These are phyloP conservation scores for Gambelia wislizenii DNA, from an alignment of 2,797 vertebrate species.

Conservation along the genomic window DNA sequence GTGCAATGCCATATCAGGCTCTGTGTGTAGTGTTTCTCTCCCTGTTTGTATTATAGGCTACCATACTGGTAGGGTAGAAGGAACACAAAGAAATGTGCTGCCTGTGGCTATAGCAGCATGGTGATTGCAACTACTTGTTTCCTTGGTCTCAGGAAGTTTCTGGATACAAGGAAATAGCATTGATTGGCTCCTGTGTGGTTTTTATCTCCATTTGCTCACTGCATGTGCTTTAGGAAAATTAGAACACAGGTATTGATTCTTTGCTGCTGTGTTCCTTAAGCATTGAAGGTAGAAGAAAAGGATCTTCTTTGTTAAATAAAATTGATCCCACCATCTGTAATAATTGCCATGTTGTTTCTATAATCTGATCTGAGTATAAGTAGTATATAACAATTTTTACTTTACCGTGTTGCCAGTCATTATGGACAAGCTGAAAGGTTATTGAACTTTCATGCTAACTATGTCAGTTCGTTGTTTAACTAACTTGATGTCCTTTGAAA, in stretches of 20 bases:
- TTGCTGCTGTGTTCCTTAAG: neutral
- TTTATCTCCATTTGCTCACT: neutral
- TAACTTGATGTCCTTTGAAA: constrained; percentile 63
- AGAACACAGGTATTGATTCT: neutral
- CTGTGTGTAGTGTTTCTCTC: neutral
- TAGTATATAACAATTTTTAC: neutral
- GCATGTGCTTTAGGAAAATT: neutral
- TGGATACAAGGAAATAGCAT: neutral
- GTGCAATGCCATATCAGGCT: neutral
- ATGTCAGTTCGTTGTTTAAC: constrained; percentile 30
- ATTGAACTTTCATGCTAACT: neutral
- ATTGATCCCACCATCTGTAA: neutral
- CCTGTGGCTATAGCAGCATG: neutral
- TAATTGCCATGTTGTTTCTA: neutral
- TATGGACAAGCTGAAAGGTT: constrained; percentile 26
- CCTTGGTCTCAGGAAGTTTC: neutral
- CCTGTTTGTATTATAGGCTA: neutral
- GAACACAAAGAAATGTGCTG: neutral
- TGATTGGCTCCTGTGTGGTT: neutral
- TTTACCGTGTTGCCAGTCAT: neutral
- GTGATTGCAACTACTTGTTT: neutral
- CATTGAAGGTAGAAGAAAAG: neutral
- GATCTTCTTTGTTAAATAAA: neutral
- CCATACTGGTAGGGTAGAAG: neutral
- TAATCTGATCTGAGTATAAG: neutral